Conservation (phyloP, 2,113 vertebrate species). For the Turnix velox region DNA sequence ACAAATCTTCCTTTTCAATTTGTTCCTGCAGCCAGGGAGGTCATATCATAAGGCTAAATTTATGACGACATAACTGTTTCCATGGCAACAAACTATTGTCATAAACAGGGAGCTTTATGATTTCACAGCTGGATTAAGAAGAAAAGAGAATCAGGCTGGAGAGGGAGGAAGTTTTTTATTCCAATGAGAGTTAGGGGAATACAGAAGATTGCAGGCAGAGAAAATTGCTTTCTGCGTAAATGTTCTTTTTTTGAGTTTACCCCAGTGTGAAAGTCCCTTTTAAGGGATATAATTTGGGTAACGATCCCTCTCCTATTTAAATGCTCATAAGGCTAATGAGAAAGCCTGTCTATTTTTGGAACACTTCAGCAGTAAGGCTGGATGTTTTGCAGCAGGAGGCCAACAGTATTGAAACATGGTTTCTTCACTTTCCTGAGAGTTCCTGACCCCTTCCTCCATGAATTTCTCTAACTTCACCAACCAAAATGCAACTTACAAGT, state of each 20-base stretch:
- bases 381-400: slow-evolving; percentile 58
- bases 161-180: slow-evolving; percentile 65
- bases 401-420: neutral
- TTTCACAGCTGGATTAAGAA: slow-evolving; percentile 75
- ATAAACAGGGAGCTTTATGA: slow-evolving; percentile 72
- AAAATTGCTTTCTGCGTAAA: slow-evolving; percentile 71
- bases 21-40: slow-evolving; percentile 43
- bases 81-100: slow-evolving; percentile 73
- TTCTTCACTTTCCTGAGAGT: neutral
- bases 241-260: slow-evolving; percentile 72
- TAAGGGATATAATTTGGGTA: slow-evolving; percentile 68
- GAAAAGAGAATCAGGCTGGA: slow-evolving; percentile 39
- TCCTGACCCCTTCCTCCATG: neutral
- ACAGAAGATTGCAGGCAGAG: slow-evolving; percentile 59
- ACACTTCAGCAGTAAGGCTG: slow-evolving; percentile 50
- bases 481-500: slow-evolving; percentile 8
- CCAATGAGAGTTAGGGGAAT: slow-evolving; percentile 64
- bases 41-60: slow-evolving; percentile 54
- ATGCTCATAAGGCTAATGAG: slow-evolving; percentile 72
- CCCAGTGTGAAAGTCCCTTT: slow-evolving; percentile 64
- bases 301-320: slow-evolving; percentile 66
- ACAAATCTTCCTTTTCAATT: slow-evolving; percentile 30
- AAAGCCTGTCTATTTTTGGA: slow-evolving; percentile 64
- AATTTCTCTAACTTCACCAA: neutral
- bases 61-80: slow-evolving; percentile 69